phyloP scores from a whole-genome alignment of 2,113 vertebrate genomes.

The Hucho hucho region DNA sequence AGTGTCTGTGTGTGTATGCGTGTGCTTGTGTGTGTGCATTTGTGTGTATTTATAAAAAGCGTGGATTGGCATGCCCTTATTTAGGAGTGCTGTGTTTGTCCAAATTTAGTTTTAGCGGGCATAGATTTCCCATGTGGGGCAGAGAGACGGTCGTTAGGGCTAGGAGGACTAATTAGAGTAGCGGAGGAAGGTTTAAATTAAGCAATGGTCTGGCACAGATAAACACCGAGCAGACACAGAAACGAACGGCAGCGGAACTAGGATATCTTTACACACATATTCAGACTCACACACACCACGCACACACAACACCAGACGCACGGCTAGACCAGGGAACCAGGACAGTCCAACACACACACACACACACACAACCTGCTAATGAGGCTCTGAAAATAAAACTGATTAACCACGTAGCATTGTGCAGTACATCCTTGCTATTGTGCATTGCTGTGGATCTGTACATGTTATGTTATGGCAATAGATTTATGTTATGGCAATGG shows the following conservation, averaged over 20 bases:
- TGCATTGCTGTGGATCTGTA: no score
- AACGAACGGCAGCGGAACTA: slow-evolving; percentile 8
- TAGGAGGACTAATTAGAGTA: slow-evolving; percentile 60
- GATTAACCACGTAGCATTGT: no score
- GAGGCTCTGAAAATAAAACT: no score
- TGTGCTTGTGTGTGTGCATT: neutral
- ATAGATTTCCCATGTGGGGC: slow-evolving; percentile 47
- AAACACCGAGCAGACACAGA: slow-evolving; percentile 13
- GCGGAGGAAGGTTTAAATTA: slow-evolving; percentile 61
- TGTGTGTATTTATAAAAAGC: neutral
- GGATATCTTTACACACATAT: neutral
- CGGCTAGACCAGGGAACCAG: no score
- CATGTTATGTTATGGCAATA: no score
- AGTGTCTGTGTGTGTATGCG: neutral
- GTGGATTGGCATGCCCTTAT: slow-evolving; percentile 9
- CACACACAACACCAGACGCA: no score
- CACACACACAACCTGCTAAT: no score
- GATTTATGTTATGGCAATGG: no score
- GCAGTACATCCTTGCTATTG: no score
- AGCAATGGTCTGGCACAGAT: slow-evolving; percentile 56
- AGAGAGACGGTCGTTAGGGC: slow-evolving; percentile 42
- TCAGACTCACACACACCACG: no score
- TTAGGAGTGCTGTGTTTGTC: slow-evolving; percentile 23
- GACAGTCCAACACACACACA: no score
- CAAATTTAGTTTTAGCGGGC: slow-evolving; percentile 21